These are phyloP conservation scores for Arothron firmamentum DNA, from an alignment of 2,113 vertebrate genomes.

Conservation along the genomic window DNA sequence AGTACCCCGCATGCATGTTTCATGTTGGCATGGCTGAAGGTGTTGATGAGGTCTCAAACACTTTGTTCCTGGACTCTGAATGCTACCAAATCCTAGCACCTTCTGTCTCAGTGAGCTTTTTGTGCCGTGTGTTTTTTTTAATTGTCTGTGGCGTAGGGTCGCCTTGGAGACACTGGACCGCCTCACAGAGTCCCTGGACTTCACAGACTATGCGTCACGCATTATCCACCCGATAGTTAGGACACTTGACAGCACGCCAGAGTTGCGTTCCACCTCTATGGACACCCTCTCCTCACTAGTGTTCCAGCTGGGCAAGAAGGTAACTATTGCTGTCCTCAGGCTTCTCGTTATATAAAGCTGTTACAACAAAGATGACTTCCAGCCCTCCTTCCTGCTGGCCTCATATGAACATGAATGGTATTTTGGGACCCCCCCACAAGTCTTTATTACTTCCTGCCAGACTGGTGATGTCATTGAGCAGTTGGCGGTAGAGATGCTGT, in stretches of 20 bases:
- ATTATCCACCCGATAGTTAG: slow-evolving; percentile 97
- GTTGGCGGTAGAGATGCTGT: slow-evolving; percentile 44
- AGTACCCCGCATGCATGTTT: slow-evolving; percentile 45
- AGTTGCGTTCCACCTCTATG: slow-evolving; percentile 90
- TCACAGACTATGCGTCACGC: slow-evolving; percentile 95
- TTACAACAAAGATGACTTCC: slow-evolving; percentile 34
- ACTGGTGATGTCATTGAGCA: slow-evolving; percentile 63
- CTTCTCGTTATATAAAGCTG: slow-evolving; percentile 26
- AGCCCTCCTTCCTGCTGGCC: slow-evolving; percentile 41
- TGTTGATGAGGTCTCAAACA: background rate
- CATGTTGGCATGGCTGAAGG: background rate
- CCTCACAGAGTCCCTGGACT: slow-evolving; percentile 94
- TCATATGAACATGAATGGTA: slow-evolving; percentile 21
- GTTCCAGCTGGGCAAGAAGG: slow-evolving; percentile 98
- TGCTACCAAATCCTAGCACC: background rate
- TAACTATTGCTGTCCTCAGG: slow-evolving; percentile 66
- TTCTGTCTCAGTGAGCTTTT: background rate
- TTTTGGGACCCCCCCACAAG: slow-evolving; percentile 14
- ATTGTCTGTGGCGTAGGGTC: slow-evolving; percentile 74
- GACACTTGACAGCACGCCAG: slow-evolving; percentile 89
- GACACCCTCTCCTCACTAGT: slow-evolving; percentile 95
- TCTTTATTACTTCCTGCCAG: slow-evolving; percentile 67
- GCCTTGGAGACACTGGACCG: slow-evolving; percentile 93
- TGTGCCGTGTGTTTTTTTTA: slow-evolving; percentile 34
- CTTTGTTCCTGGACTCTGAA: background rate